Evolutionary conservation across 2,888 invertebrate genomes (phyloP).

Genomic region (Cosmopolites sordidus): DNA sequence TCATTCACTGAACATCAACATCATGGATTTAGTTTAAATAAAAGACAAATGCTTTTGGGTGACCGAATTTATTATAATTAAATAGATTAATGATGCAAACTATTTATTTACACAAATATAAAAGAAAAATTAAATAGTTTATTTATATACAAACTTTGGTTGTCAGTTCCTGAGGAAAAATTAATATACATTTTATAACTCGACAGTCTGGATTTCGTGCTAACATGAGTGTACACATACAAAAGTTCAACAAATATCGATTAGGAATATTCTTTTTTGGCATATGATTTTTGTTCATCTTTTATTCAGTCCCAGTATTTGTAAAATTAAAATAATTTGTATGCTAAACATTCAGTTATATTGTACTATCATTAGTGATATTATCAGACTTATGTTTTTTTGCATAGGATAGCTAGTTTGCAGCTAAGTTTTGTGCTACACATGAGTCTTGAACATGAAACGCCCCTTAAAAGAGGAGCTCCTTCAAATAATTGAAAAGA

Average conservation of each 20-base stretch:
- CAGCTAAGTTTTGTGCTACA: no score
- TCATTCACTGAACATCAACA: no score
- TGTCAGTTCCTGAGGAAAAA: constrained; percentile 38
- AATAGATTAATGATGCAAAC: constrained; percentile 34
- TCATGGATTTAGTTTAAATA: no score
- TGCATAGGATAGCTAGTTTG: constrained; percentile 1
- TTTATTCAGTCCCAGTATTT: not conserved
- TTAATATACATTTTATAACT: constrained; percentile 16
- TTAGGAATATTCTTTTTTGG: constrained; percentile 1
- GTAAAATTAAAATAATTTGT: not conserved
- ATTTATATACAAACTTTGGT: constrained; percentile 39
- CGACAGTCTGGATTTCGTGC: not conserved
- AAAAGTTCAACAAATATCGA: not conserved
- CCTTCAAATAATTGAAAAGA: no score
- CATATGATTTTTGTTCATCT: not conserved
- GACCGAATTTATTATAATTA: constrained; percentile 23
- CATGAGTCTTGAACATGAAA: no score
- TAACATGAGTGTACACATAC: not conserved
- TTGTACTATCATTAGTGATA: constrained; percentile 14
- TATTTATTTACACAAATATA: constrained; percentile 37
- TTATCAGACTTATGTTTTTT: constrained; percentile 7
- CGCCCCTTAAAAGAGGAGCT: no score
- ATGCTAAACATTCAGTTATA: not conserved
- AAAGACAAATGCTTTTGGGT: not conserved
- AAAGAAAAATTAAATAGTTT: constrained; percentile 34